A percentile compares a stretch with the other conserved stretches of the same genome.
phyloP scores from a whole-genome alignment of 2,113 vertebrate species.

The Mirza zaza region DNA sequence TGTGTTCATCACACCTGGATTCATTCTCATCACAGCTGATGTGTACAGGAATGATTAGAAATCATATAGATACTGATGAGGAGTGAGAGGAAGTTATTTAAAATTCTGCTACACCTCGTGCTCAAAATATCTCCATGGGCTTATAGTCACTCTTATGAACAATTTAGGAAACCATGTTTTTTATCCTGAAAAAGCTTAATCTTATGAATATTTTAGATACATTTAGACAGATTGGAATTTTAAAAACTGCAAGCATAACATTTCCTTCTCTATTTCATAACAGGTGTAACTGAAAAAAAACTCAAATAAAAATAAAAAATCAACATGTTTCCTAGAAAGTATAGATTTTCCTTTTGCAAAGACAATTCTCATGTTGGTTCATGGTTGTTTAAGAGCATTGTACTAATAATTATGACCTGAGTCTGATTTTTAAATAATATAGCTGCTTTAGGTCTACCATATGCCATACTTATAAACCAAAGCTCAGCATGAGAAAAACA shows the following conservation, averaged over 20 bases:
- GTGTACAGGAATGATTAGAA: conserved; percentile 63
- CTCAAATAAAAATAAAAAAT: conserved; percentile 9
- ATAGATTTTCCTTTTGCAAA: neutral
- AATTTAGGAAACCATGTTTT: conserved; percentile 55
- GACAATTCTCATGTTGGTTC: neutral
- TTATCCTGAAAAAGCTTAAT: conserved; percentile 70
- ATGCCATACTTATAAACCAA: neutral
- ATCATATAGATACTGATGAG: conserved; percentile 69
- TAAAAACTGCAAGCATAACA: conserved; percentile 57
- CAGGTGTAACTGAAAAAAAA: conserved; percentile 57
- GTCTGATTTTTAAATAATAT: neutral
- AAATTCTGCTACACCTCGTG: conserved; percentile 70
- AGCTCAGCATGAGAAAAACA: neutral
- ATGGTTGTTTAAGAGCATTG: neutral
- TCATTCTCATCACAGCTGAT: conserved; percentile 62
- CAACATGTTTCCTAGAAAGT: conserved; percentile 49
- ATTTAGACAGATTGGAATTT: conserved; percentile 56
- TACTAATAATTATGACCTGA: neutral
- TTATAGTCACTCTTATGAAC: conserved; percentile 55
- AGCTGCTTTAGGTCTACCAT: neutral
- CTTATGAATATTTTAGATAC: conserved; percentile 75
- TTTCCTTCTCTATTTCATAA: conserved; percentile 51
- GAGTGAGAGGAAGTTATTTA: conserved; percentile 70
- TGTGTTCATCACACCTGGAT: conserved; percentile 67
- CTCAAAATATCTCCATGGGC: conserved; percentile 52